Base-by-base conservation (phyloP, 2,797 vertebrate genomes). In the Oreonectes daqikongensis region DNA sequence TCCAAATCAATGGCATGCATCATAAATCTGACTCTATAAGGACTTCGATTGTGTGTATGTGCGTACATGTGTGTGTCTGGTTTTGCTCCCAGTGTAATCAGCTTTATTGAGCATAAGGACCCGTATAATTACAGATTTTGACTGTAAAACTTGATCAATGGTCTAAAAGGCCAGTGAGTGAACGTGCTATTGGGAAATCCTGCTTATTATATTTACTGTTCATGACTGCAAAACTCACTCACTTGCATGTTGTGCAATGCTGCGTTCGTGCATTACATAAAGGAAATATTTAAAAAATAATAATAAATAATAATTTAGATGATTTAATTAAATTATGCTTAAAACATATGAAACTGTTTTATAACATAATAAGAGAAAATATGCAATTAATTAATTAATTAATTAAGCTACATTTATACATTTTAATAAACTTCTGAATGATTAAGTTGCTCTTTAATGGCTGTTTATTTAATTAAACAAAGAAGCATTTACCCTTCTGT, bases 1-100 rank as follows among this genome's bases (percentile, higher is more conserved):
- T 96, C 92, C 93, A 90, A 86, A 90, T 92, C 90, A 86, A 93
- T 93, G 93, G 90, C 90, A 91, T 94, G 92, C 91, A 93, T 95
- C 93, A 95, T 94, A 93, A 94, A 95, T 94, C 85, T 87, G 87
- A 86, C 88, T 92, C 86, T 82, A 88, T 91, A 92, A 92, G 86
- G 90, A 90, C 78, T 28, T 1, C 85, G 60, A 68, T 44, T 84
- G 74, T 72, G 17, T 79, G 60, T 83, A 78, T 78, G 2, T 42
- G 40, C 12, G 11, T 32, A 65, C 66, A 35, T 78, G 77, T 52
- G 73, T 63, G 72, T 53, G 70, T 61, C 57, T 61, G 60, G 53
- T 65, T 70, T 63, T 63, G 42, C 53, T 65, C 55, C 30, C 61
- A 79, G 65, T 79, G 79, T 84, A 85, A 85, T 81, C 83, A 84